These are phyloP conservation scores for Sinocyclocheilus maitianheensis DNA, from an alignment of 2,113 vertebrate species.

Conservation along the genomic window DNA sequence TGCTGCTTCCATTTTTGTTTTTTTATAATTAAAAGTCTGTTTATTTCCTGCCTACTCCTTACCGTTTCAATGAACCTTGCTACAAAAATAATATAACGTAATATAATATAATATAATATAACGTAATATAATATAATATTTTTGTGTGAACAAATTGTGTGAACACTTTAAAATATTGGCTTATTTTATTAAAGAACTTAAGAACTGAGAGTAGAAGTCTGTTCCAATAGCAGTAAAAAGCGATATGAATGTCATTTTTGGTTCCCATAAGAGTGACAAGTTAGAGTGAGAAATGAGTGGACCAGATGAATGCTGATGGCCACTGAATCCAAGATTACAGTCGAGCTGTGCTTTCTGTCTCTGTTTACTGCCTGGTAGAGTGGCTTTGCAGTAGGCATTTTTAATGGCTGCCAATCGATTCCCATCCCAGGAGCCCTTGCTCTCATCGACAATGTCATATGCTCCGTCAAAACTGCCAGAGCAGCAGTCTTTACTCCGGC, in stretches of 20 bases:
- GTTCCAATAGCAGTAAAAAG: neutral
- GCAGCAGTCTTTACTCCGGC: conserved; percentile 45
- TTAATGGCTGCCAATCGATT: conserved; percentile 64
- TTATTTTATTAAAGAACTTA: neutral
- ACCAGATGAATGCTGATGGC: neutral
- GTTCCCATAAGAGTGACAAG: conserved; percentile 4
- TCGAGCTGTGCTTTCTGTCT: conserved; percentile 34
- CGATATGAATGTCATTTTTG: neutral
- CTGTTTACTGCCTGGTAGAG: conserved; percentile 50
- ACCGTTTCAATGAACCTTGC: neutral
- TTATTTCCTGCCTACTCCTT: neutral
- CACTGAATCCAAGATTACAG: conserved; percentile 16
- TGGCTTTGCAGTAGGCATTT: conserved; percentile 57
- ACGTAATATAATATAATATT: too few species aligned
- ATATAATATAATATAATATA: neutral
- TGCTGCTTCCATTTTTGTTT: neutral
- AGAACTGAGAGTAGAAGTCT: neutral
- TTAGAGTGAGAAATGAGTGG: conserved; percentile 3
- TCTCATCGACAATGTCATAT: conserved; percentile 64
- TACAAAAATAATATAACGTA: neutral
- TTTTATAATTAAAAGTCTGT: neutral
- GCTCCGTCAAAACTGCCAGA: conserved; percentile 61
- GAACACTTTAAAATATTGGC: too few species aligned
- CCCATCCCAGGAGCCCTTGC: conserved; percentile 50
- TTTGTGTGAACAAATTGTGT: too few species aligned